phyloP scores from a whole-genome alignment of 1,140 invertebrate species.

The Cyrtorhinus lividipennis region DNA sequence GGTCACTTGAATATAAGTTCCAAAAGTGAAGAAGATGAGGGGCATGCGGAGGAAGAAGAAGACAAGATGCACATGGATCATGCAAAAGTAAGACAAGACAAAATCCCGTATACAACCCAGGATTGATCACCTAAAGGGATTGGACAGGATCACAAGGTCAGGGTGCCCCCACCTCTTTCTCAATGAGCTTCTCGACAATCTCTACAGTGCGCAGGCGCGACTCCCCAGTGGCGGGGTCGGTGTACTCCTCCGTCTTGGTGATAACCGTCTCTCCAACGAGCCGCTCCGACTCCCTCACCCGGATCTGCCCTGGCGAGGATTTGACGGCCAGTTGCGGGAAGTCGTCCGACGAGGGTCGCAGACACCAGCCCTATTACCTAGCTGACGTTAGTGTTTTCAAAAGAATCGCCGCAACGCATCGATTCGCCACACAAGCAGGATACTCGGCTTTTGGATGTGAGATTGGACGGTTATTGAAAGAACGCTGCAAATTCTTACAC shows the following conservation, averaged over 20 bases:
- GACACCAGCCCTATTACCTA: conserved; percentile 19
- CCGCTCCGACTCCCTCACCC: conserved; percentile 73
- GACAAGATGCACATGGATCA: background rate
- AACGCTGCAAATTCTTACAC: no score
- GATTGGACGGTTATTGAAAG: no score
- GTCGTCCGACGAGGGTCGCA: conserved; percentile 44
- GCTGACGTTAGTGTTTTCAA: background rate
- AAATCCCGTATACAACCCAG: background rate
- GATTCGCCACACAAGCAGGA: conserved; percentile 9
- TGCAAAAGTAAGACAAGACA: background rate
- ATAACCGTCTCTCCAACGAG: conserved; percentile 76
- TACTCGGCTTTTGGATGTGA: background rate
- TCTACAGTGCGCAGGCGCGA: conserved; percentile 74
- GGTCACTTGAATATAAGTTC: no score
- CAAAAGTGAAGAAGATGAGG: no score
- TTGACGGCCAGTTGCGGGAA: conserved; percentile 72
- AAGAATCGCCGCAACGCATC: no score
- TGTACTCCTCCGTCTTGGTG: conserved; percentile 69
- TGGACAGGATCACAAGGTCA: background rate
- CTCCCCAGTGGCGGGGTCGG: conserved; percentile 69
- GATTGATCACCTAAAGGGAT: background rate
- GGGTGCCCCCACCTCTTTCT: conserved; percentile 68
- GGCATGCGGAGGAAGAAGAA: background rate
- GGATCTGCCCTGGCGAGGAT: conserved; percentile 60
- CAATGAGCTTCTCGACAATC: conserved; percentile 87